phyloP scores from a whole-genome alignment of 2,113 vertebrate genomes.

The Scolopax mira region DNA sequence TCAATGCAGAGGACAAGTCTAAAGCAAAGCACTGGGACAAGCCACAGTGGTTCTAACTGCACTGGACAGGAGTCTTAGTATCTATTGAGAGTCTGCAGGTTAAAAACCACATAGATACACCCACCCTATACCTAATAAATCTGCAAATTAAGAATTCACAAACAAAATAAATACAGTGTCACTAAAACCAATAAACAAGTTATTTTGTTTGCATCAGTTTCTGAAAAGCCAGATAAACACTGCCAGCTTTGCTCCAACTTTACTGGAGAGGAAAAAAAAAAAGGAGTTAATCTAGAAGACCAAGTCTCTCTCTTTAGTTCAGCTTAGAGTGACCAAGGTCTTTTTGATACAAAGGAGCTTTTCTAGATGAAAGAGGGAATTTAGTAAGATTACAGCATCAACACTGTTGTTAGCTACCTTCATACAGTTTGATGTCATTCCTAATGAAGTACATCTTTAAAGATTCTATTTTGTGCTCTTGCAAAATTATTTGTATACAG shows the following conservation, averaged over 20 bases:
- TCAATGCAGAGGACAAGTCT: neutral
- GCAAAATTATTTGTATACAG: neutral
- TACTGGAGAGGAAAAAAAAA: neutral
- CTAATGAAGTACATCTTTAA: neutral
- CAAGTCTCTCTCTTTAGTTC: neutral
- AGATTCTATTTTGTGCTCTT: neutral
- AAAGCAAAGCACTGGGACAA: neutral
- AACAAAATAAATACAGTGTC: neutral
- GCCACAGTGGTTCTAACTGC: neutral
- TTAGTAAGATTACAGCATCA: neutral
- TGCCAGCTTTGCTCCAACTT: neutral
- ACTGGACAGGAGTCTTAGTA: neutral
- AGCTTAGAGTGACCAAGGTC: neutral
- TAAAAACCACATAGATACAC: neutral
- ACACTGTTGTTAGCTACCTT: neutral
- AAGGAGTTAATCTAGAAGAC: neutral
- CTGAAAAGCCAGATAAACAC: neutral
- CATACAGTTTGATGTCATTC: neutral
- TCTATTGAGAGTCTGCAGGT: neutral
- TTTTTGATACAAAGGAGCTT: neutral
- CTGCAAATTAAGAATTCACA: neutral
- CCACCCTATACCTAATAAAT: accelerated
- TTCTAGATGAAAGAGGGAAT: neutral
- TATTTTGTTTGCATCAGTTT: neutral
- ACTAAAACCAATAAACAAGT: neutral